Evolutionary conservation across 2,888 invertebrate species (phyloP), one percentile per base, ranked within the genome.

Genomic region (Tachina grossa): DNA sequence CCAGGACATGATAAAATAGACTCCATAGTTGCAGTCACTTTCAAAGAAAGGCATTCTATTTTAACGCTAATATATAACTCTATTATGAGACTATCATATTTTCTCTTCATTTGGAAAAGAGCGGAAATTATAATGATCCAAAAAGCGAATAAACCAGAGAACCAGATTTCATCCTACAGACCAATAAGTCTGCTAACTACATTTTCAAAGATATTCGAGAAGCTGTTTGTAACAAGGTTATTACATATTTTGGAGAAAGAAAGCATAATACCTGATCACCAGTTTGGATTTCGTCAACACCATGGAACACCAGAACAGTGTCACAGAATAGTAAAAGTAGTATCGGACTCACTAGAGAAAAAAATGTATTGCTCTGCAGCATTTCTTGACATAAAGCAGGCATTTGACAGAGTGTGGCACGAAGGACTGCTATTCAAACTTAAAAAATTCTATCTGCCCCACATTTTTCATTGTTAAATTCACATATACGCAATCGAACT

Each of bases 81-180:
- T 41, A 61, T 43, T 39, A n/a, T 43, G 41, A 41, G 61, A n/a
- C 41, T 61, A n/a, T 41, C 41, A 9, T 41, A 61, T 61, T 61
- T 16, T 41, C 55, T 19, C 6, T 55, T 19, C 55, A 22, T 19
- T 19, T 22, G 55, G 55, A 55, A 55, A 55, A 10, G 55, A 19
- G 55, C 16, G 8, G 55, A 55, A 55, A 61, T 61, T 41, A 61
- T 61, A 61, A 61, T 61, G 41, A 61, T 65, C 6, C 65, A 47
- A 22, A 47, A 47, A 65, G 47, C 47, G 1, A 65, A 47, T 65
- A 65, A 45, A 47, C 47, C 45, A 13, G 47, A 65, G 19, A 65
- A 22, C 22, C 8, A n/a, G 6, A 47, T 65, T 5, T 11, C 65
- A 22, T 65, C 65, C n/a, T 61, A 61, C 41, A 61, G 59, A 61